Conservation (phyloP, 2,888 invertebrate species). For the Rhagium mordax region DNA sequence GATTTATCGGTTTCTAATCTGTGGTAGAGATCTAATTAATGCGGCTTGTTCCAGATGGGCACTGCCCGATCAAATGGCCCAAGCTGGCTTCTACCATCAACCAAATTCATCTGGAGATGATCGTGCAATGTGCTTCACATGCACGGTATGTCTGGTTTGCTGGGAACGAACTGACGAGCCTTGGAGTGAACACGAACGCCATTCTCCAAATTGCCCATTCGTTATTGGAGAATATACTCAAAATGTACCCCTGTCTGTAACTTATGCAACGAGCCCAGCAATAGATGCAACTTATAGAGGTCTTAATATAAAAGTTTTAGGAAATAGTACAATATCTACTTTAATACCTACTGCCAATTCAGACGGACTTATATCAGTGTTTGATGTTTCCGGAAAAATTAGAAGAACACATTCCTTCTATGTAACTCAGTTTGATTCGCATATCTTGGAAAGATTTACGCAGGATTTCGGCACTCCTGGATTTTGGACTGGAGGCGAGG, state of each 20-base stretch:
- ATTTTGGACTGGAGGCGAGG: slow-evolving; percentile 62
- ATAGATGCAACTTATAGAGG: slow-evolving; percentile 67
- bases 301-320: slow-evolving; percentile 53
- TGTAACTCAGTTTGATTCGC: slow-evolving; percentile 69
- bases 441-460: slow-evolving; percentile 67
- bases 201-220: slow-evolving; percentile 94
- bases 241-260: slow-evolving; percentile 92
- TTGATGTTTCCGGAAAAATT: slow-evolving; percentile 87
- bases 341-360: slow-evolving; percentile 74
- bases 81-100: slow-evolving; percentile 97
- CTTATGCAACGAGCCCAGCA: slow-evolving; percentile 88
- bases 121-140: slow-evolving; percentile 96
- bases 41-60: slow-evolving; percentile 87
- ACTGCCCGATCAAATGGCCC: slow-evolving; percentile 95
- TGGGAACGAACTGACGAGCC: slow-evolving; percentile 98
- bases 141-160: slow-evolving; percentile 94
- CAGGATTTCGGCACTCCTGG: slow-evolving; percentile 67
- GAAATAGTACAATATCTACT: slow-evolving; percentile 65
- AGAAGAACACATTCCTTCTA: slow-evolving; percentile 78
- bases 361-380: slow-evolving; percentile 83
- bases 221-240: slow-evolving; percentile 96
- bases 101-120: slow-evolving; percentile 93
- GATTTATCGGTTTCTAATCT: too few relatives aligned
- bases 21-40: too few relatives aligned
- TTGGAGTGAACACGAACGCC: slow-evolving; percentile 97